Base-by-base conservation (phyloP, 2,888 invertebrate species). In the Tolmerus cingulatus region DNA sequence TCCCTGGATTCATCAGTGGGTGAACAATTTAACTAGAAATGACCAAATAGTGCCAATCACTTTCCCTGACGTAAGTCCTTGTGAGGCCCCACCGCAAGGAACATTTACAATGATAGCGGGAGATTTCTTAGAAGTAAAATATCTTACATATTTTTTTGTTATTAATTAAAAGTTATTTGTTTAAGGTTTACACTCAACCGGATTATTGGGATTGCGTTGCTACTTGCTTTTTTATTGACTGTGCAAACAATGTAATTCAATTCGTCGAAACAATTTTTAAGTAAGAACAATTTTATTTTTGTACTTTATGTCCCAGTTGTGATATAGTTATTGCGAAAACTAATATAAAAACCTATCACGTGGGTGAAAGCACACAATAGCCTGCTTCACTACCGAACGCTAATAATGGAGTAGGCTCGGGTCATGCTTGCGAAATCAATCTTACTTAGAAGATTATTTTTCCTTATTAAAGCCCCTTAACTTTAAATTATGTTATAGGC, bases 221-320 rank as follows among this genome's bases (percentile, higher is more conserved):
- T 0, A 98, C 99, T 0, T 98, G 99, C 90, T 99, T 99, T 93
- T 99, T 99, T 92, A 97, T 99, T 87, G 99, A 99, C 93, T 99
- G 99, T 90, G 99, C 99, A 0, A 97, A 97, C 88, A 99, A 99
- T 92, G 96, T 99, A 23, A 96, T 99, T 4, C 96, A 97, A 90
- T 99, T 99, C 91, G 96, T 99, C 46, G 98, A 99, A 93, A 95
- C 96, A 79, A 99, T 99, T 91, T 97, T 96, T 92, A 94, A 95
- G 90, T 92, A 87, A 88, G 88, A 34, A 2, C 12, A 27, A 19
- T 14, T n/a, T 79, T n/a, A 23, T 66, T 27, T 27, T 40, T 40
- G 9, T 7, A 1, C 4, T 40, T 40, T 8, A 23, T 23, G n/a
- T 57, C 57, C 27, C 5, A 2, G 9, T n/a, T 55, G 55, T 19